Evolutionary conservation across 2,797 vertebrate genomes (phyloP).

Genomic region (Sebastes miniatus): DNA sequence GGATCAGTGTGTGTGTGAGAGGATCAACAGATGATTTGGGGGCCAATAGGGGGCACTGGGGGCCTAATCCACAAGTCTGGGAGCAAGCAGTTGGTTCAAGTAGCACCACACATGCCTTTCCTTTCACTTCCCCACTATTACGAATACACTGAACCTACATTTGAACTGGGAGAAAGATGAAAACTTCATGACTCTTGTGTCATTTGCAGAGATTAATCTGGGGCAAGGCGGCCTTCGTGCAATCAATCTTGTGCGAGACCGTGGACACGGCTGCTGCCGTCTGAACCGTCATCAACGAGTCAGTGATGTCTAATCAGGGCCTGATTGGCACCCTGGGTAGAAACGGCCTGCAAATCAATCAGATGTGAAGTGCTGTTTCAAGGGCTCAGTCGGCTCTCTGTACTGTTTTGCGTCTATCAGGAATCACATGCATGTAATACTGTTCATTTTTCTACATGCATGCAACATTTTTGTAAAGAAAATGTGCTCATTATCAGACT

Average conservation of each 20-base stretch:
- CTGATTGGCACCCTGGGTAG: slow-evolving; percentile 77
- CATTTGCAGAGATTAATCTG: slow-evolving; percentile 55
- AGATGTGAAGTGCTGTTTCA: slow-evolving; percentile 65
- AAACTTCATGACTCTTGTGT: slow-evolving; percentile 46
- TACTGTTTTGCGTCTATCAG: slow-evolving; percentile 15
- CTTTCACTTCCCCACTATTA: slow-evolving; percentile 15
- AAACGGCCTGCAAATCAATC: slow-evolving; percentile 74
- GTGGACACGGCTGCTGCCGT: slow-evolving; percentile 48
- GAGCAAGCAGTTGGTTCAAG: slow-evolving; percentile 25
- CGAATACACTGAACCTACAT: slow-evolving; percentile 8
- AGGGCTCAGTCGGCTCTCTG: slow-evolving; percentile 56
- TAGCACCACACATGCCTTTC: slow-evolving; percentile 36
- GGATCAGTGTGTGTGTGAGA: slow-evolving; percentile 51
- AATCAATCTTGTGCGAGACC: slow-evolving; percentile 61
- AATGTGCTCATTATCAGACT: slow-evolving; percentile 18
- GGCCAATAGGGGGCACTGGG: slow-evolving; percentile 85
- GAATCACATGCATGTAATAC: slow-evolving; percentile 3
- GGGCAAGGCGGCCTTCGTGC: slow-evolving; percentile 52
- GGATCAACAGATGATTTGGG: slow-evolving; percentile 77
- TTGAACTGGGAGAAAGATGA: slow-evolving; percentile 24
- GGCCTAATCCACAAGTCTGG: slow-evolving; percentile 74
- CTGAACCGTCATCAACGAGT: slow-evolving; percentile 63
- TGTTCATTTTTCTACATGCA: neutral
- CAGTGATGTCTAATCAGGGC: slow-evolving; percentile 71
- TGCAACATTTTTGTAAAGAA: neutral